Evolutionary conservation across 2,888 invertebrate species (phyloP).

Genomic region (Cheilosia grossa): DNA sequence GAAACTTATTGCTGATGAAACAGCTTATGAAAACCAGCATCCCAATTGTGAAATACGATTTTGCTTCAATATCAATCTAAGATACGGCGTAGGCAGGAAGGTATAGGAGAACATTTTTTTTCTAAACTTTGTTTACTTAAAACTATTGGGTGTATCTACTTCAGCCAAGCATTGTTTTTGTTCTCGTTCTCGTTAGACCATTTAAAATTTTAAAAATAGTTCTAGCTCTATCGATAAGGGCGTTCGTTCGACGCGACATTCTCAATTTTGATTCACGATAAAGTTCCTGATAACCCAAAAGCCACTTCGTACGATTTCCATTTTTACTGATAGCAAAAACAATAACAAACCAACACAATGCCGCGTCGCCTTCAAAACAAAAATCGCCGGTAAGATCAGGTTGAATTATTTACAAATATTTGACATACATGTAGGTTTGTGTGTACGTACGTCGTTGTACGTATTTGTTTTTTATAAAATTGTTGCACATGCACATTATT

Average conservation of each 20-base stretch:
- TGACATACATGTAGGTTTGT: neutral
- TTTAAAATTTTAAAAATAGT: no score
- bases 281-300: slow-evolving; percentile 34
- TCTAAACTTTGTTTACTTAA: neutral
- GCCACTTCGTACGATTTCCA: neutral
- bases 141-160: no score
- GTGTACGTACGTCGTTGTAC: neutral
- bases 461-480: slow-evolving; percentile 12
- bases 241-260: slow-evolving; percentile 2
- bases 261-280: slow-evolving; percentile 48
- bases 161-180: slow-evolving; percentile 16
- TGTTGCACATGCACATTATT: slow-evolving; percentile 37
- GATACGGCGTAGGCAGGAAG: no score
- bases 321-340: slow-evolving; percentile 36
- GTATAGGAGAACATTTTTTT: no score
- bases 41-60: neutral
- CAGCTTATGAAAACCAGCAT: neutral
- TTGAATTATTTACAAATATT: slow-evolving; percentile 24
- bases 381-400: slow-evolving; percentile 26
- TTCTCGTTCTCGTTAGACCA: slow-evolving; percentile 18
- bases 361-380: slow-evolving; percentile 6
- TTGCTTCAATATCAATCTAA: neutral
- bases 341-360: slow-evolving; percentile 3
- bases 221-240: slow-evolving; percentile 34
- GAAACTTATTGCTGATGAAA: no score